Evolutionary conservation across 30 jellyfish, hydroid and myxozoan genomes (phyloP).

Genomic region (Pelagia noctiluca): DNA sequence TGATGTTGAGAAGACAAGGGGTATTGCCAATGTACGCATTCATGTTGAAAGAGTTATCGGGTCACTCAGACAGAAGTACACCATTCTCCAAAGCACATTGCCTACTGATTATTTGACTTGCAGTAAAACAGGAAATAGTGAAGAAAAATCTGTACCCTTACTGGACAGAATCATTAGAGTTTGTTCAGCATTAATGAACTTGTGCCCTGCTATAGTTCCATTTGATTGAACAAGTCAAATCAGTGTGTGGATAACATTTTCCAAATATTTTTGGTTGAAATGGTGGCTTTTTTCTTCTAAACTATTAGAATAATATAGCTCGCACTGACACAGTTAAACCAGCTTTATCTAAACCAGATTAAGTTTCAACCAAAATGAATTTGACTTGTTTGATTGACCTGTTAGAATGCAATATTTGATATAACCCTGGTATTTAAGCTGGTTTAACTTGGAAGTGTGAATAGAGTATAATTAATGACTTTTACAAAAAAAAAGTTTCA

Average conservation of each 20-base stretch:
- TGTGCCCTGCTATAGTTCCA: conserved; percentile 53
- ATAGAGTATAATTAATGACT: no score
- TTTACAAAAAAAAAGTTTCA: no score
- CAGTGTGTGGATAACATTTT: neutral
- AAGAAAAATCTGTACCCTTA: conserved; percentile 49
- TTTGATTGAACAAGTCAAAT: conserved; percentile 35
- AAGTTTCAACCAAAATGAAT: neutral
- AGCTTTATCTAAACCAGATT: neutral
- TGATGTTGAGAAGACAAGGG: conserved; percentile 50
- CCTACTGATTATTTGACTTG: conserved; percentile 41
- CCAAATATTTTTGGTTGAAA: neutral
- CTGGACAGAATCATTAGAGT: conserved; percentile 50
- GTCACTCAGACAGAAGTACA: conserved; percentile 48
- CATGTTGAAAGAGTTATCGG: conserved; percentile 64
- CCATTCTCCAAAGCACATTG: conserved; percentile 25
- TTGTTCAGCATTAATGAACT: conserved; percentile 63
- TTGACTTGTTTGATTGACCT: neutral
- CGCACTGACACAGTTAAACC: conserved; percentile 4
- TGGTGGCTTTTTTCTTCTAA: no score
- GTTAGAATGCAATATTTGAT: no score
- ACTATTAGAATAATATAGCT: no score
- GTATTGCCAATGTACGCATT: conserved; percentile 49
- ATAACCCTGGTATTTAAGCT: no score
- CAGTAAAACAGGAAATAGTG: conserved; percentile 39
- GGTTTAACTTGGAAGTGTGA: no score